Evolutionary conservation across 2,113 vertebrate species (phyloP).

Genomic region (Uria lomvia): DNA sequence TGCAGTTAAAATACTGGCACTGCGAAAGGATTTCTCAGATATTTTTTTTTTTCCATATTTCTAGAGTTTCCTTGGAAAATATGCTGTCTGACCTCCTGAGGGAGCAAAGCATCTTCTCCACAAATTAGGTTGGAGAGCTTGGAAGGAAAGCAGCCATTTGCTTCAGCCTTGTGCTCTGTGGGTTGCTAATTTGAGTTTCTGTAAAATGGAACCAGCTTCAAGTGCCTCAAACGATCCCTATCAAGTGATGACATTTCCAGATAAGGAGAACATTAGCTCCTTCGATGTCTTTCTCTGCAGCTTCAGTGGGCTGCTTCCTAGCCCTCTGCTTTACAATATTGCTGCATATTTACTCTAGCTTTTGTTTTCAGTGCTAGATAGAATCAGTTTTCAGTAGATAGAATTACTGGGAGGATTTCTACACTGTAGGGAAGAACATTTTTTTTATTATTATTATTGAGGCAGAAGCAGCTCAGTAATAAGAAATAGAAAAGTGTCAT

Average conservation of each 20-base stretch:
- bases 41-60: not conserved
- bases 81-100: constrained; percentile 63
- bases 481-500: not conserved
- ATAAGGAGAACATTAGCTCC: not conserved
- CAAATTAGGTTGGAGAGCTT: constrained; percentile 33
- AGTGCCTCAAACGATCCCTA: not conserved
- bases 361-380: not conserved
- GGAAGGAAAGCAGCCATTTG: constrained; percentile 55
- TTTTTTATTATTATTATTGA: not conserved
- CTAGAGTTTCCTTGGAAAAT: constrained; percentile 52
- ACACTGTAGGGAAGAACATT: not conserved
- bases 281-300: not conserved
- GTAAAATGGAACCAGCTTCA: constrained; percentile 61
- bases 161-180: not conserved
- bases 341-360: not conserved
- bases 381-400: not conserved
- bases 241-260: constrained; percentile 14
- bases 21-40: not conserved
- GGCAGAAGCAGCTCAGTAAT: not conserved
- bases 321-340: not conserved
- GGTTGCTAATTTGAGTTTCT: constrained; percentile 44
- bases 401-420: not conserved
- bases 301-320: not conserved
- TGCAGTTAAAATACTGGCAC: not conserved
- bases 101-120: constrained; percentile 67